These are phyloP conservation scores for Acanthurus lineatus DNA, from an alignment of 2,797 vertebrate genomes.

Conservation along the genomic window DNA sequence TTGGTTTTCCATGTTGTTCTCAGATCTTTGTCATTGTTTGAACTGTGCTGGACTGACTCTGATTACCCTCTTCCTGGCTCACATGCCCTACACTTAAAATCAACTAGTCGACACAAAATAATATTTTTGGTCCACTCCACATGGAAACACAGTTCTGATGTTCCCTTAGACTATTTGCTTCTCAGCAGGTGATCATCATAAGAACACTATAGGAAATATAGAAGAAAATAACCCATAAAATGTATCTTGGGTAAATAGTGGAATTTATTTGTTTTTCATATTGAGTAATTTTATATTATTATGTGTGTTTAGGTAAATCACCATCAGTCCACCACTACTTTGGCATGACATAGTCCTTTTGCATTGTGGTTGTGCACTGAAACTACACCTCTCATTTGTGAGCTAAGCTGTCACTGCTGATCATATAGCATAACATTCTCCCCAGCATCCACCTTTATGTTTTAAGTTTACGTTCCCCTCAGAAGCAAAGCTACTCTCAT, in stretches of 20 bases:
- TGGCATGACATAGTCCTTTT: no score
- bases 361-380: not conserved
- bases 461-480: not conserved
- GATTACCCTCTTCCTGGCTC: not conserved
- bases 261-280: not conserved
- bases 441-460: not conserved
- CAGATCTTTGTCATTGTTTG: not conserved
- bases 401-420: not conserved
- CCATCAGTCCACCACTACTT: no score
- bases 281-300: not conserved
- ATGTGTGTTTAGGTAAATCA: no score
- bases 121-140: constrained; percentile 3
- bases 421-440: not conserved
- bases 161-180: not conserved
- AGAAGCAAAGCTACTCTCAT: not conserved
- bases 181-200: not conserved
- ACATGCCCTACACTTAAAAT: not conserved
- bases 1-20: not conserved
- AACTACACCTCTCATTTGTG: not conserved
- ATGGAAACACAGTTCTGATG: not conserved
- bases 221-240: not conserved
- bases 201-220: not conserved
- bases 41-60: not conserved
- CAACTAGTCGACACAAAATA: not conserved
- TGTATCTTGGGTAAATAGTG: not conserved